These are phyloP conservation scores for Tinea semifulvella DNA, from an alignment of 2,888 invertebrate species.

Conservation along the genomic window DNA sequence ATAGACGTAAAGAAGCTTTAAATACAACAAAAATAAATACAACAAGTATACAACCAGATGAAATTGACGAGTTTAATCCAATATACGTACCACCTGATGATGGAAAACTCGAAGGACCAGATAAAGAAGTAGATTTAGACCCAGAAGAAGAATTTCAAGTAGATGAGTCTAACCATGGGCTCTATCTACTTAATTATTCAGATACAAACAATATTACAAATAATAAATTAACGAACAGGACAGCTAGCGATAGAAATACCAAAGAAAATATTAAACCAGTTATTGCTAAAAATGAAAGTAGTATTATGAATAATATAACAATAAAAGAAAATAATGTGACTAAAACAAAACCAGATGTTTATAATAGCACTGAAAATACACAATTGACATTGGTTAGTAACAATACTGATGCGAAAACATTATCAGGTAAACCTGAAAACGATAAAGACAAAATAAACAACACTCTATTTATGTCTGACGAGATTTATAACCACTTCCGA, in stretches of 20 bases:
- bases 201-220: conserved; percentile 52
- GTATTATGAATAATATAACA: conserved; percentile 31
- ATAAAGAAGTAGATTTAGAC: conserved; percentile 54
- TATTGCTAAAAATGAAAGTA: conserved; percentile 27
- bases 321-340: conserved; percentile 2
- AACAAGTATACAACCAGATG: conserved; percentile 37
- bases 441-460: conserved; percentile 58
- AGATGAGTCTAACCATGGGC: conserved; percentile 61
- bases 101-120: conserved; percentile 44
- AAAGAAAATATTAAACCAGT: conserved; percentile 24
- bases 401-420: conserved; percentile 39
- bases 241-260: conserved; percentile 28
- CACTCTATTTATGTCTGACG: conserved; percentile 67
- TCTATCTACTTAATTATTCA: conserved; percentile 59
- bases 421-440: conserved; percentile 37
- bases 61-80: conserved; percentile 26
- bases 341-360: background rate
- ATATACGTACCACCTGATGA: conserved; percentile 53
- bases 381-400: conserved; percentile 23
- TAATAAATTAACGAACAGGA: conserved; percentile 33
- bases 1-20: conserved; percentile 38
- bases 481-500: conserved; percentile 70
- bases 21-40: conserved; percentile 31
- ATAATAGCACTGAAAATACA: conserved; percentile 26
- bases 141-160: conserved; percentile 65